phyloP scores from a whole-genome alignment of 2,797 vertebrate genomes.

The Xiphorhynchus erythropygius region DNA sequence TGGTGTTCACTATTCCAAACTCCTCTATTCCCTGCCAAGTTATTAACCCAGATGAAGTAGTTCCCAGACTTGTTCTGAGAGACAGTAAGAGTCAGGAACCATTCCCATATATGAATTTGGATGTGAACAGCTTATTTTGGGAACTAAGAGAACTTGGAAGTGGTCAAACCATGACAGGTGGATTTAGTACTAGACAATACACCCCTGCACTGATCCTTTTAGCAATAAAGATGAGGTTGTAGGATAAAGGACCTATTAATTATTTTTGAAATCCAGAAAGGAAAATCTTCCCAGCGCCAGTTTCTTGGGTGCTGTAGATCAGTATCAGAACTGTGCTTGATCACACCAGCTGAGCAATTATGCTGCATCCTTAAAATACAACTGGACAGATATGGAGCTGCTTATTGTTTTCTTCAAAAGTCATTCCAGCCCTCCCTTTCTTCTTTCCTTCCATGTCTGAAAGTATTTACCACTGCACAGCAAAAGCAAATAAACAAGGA shows the following conservation, averaged over 20 bases:
- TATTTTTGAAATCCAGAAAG: neutral
- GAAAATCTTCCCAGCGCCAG: neutral
- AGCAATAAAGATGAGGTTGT: neutral
- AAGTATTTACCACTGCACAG: conserved; percentile 59
- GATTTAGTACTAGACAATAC: neutral
- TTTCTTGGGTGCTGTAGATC: neutral
- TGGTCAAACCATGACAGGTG: neutral
- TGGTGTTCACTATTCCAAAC: neutral
- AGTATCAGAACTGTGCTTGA: neutral
- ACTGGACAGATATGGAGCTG: neutral
- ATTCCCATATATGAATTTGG: neutral
- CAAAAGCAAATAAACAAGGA: conserved; percentile 63
- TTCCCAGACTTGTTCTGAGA: neutral
- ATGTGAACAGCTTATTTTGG: neutral
- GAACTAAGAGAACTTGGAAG: neutral
- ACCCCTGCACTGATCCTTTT: neutral
- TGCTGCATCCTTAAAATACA: neutral
- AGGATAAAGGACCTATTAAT: neutral
- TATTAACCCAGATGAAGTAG: neutral
- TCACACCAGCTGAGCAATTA: neutral
- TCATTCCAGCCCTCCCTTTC: neutral
- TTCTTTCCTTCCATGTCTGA: conserved; percentile 26
- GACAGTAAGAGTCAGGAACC: neutral
- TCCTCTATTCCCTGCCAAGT: neutral
- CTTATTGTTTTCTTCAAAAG: neutral